Percentiles rank a stretch among this genome's conserved stretches.
Evolutionary conservation across 2,797 vertebrate genomes (phyloP).

Genomic region (Dendrocincla tyrannina): DNA sequence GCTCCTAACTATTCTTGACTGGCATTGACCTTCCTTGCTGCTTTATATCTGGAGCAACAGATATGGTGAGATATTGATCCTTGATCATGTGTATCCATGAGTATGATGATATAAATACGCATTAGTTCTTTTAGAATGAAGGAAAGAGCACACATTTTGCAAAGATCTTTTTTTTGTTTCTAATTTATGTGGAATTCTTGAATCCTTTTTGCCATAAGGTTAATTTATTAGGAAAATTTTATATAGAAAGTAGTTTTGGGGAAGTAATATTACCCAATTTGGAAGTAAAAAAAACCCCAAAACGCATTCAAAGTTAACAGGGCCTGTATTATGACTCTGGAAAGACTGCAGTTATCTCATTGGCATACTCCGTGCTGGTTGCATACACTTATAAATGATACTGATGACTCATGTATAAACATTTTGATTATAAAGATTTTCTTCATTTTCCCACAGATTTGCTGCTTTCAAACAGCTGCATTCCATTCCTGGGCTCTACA

Average conservation of each 20-base stretch:
- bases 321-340: background rate
- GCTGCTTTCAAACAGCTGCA: slow-evolving; percentile 89
- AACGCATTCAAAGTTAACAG: background rate
- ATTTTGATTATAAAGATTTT: slow-evolving; percentile 61
- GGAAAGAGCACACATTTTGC: background rate
- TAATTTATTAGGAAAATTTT: background rate
- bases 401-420: slow-evolving; percentile 44
- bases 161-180: background rate
- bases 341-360: slow-evolving; percentile 6
- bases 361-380: background rate
- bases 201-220: background rate
- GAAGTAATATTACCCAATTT: background rate
- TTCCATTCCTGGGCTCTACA: slow-evolving; percentile 86
- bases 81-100: background rate
- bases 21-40: background rate
- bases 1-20: background rate
- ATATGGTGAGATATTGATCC: background rate
- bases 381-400: slow-evolving; percentile 52
- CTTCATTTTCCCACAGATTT: slow-evolving; percentile 82
- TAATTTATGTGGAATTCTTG: background rate
- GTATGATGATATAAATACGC: background rate
- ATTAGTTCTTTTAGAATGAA: background rate
- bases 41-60: background rate
- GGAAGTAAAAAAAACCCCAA: background rate
- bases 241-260: background rate